Evolutionary conservation across 2,888 invertebrate species (phyloP).

Genomic region (Antheraea yamamai): DNA sequence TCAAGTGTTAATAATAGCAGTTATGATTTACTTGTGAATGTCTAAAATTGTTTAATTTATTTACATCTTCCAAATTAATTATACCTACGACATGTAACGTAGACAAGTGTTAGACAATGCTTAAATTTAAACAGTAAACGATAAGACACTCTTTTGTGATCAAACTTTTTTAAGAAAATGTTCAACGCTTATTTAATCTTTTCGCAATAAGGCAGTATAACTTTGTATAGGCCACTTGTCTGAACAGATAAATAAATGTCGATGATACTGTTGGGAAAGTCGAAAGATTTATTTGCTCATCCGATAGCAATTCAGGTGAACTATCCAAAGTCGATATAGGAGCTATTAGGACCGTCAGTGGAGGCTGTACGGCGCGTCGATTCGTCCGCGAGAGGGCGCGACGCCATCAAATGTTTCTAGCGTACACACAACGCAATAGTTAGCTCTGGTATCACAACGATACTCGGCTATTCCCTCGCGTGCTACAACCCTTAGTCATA

Average conservation of each 20-base stretch:
- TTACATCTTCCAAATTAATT: too few species aligned
- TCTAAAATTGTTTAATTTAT: too few species aligned
- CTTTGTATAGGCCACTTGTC: background rate
- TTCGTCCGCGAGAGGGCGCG: constrained; percentile 17
- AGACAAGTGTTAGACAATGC: too few species aligned
- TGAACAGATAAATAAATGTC: background rate
- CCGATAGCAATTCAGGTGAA: constrained; percentile 13
- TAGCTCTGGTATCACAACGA: constrained; percentile 38
- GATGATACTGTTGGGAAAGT: background rate
- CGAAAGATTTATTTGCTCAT: constrained; percentile 11
- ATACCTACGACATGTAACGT: too few species aligned
- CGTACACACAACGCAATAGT: constrained; percentile 5
- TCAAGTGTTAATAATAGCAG: too few species aligned
- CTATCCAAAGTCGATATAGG: constrained; percentile 23
- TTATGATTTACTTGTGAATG: too few species aligned
- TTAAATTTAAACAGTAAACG: too few species aligned
- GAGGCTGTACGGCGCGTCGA: constrained; percentile 20
- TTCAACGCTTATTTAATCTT: too few species aligned
- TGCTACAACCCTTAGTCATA: background rate
- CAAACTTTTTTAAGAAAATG: too few species aligned
- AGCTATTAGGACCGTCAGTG: constrained; percentile 30
- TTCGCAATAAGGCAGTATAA: too few species aligned
- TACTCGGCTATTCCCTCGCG: constrained; percentile 41
- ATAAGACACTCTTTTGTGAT: too few species aligned
- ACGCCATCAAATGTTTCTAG: constrained; percentile 20